These are phyloP conservation scores for Spea hammondii DNA, from an alignment of 2,797 vertebrate genomes.

Conservation along the genomic window DNA sequence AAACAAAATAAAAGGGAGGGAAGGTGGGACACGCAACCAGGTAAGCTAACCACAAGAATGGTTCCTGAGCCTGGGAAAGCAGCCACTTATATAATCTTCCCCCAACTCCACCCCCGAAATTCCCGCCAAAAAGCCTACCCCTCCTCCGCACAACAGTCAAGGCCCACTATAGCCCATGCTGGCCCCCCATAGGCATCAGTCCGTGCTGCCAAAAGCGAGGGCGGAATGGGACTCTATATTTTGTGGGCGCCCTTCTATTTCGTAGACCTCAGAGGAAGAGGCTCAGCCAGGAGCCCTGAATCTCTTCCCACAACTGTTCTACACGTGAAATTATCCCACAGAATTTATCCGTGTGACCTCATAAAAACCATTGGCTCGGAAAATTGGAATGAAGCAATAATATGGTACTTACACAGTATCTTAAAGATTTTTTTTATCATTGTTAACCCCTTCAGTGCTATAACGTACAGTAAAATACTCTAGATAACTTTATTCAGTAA, in stretches of 20 bases:
- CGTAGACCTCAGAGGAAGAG: not conserved
- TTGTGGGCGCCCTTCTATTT: not conserved
- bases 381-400: conserved; percentile 11
- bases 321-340: conserved; percentile 3
- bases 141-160: too few species aligned
- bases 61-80: too few species aligned
- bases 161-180: too few species aligned
- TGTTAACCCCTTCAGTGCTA: not conserved
- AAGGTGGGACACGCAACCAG: too few species aligned
- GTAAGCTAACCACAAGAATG: too few species aligned
- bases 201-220: not conserved
- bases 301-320: not conserved
- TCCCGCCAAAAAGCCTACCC: too few species aligned
- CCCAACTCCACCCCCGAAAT: too few species aligned
- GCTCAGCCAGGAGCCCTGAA: not conserved
- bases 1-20: too few species aligned
- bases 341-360: conserved; percentile 8
- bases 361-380: conserved; percentile 1
- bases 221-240: not conserved
- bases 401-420: conserved; percentile 7
- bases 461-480: too few species aligned
- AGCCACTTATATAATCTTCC: too few species aligned
- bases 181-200: too few species aligned
- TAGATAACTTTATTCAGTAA: too few species aligned
- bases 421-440: conserved; percentile 3